A percentile compares a stretch with the other conserved stretches of the same genome.
phyloP scores from a whole-genome alignment of 2,888 invertebrate genomes.

The Andrena trimmerana region DNA sequence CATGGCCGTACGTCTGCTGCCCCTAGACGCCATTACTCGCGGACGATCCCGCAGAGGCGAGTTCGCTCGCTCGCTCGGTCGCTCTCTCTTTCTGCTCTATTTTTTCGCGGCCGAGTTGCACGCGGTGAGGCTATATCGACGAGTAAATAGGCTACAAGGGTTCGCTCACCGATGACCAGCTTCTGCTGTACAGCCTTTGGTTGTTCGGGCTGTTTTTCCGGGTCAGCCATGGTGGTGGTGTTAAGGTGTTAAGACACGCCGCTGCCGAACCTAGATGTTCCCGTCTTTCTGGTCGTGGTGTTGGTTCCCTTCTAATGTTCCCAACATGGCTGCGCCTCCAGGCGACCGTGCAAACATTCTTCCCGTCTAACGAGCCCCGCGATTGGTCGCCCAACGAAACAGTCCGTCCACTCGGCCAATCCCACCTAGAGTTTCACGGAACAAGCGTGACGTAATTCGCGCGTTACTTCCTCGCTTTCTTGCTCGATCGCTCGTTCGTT shows the following conservation, averaged over 20 bases:
- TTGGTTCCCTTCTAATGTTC: slow-evolving; percentile 85
- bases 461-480: slow-evolving; percentile 60
- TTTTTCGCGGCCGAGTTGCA: slow-evolving; percentile 29
- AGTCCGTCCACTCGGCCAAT: slow-evolving; percentile 47
- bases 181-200: slow-evolving; percentile 92
- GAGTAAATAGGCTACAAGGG: slow-evolving; percentile 4
- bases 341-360: slow-evolving; percentile 79
- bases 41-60: slow-evolving; percentile 22
- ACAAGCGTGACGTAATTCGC: slow-evolving; percentile 50
- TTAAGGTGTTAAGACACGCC: slow-evolving; percentile 83
- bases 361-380: slow-evolving; percentile 65
- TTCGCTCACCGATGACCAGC: slow-evolving; percentile 92
- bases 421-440: slow-evolving; percentile 50
- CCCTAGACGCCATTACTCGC: slow-evolving; percentile 79
- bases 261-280: slow-evolving; percentile 86
- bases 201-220: slow-evolving; percentile 93
- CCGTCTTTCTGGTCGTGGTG: slow-evolving; percentile 86
- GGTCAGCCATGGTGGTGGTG: slow-evolving; percentile 97
- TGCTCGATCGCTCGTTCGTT: slow-evolving; percentile 22
- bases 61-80: not conserved
- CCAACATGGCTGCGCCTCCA: slow-evolving; percentile 84
- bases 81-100: slow-evolving; percentile 34
- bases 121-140: slow-evolving; percentile 19
- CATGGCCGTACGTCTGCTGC: slow-evolving; percentile 74
- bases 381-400: slow-evolving; percentile 65